Evolutionary conservation across 2,888 invertebrate species (phyloP), one percentile per base, ranked within the genome.

Genomic region (Icerya purchasi): DNA sequence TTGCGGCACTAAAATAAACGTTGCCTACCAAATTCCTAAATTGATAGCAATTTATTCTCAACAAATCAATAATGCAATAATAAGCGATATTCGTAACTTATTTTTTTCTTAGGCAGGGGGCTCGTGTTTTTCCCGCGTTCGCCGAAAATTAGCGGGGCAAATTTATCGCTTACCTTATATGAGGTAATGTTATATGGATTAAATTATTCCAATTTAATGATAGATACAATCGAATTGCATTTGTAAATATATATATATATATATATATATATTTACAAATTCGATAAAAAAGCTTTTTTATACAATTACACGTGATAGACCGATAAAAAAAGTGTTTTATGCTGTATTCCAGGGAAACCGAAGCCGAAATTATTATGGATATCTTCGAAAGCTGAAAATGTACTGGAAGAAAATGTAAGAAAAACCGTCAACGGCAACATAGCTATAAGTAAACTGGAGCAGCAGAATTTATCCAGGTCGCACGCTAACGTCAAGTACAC

Each of bases 281-380:
- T 36, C 14, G 36, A 14, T 8, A 36, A 8, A 8, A 36, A 36
- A 36, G 14, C 14, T 36, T 36, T 36, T n/a, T n/a, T n/a, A n/a
- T n/a, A 5, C 36, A 36, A 5, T 8, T 36, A 36, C 14, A 36
- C 36, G 36, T 8, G 14, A 36, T 8, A 8, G 36, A 14, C 36
- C 36, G 36, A 8, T 36, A 36, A 36, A 36, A 14, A 14, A n/a
- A n/a, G n/a, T n/a, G n/a, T n/a, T n/a, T 36, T 36, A 14, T 50
- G 59, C 62, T 64, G 61, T 63, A 62, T 69, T 68, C 0, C 74
- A 88, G 88, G 88, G 63, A 84, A 86, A 53, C 88, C 88, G 53
- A 79, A 82, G 20, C 88, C 88, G 5, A 81, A 80, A n/a, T 84
- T 88, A n/a, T 81, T 81, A 64, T 88, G 88, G 88, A 78, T 84